Conservation (phyloP, 2,797 vertebrate species). For the Hafferia zeledoni region DNA sequence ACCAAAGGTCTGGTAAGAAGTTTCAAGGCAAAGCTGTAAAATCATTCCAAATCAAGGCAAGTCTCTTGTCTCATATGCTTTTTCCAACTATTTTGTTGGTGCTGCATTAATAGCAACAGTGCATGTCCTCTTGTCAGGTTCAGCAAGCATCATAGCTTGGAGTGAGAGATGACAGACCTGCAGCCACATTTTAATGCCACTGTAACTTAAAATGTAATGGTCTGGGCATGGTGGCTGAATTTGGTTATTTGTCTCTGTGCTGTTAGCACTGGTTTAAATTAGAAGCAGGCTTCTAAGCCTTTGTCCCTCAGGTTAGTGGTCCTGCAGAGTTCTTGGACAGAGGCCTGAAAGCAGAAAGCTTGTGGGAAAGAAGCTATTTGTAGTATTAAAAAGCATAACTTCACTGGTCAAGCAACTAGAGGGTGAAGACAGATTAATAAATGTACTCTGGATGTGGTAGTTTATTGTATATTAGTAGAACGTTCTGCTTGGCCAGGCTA, state of each 20-base stretch:
- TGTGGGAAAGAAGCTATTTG: constrained; percentile 55
- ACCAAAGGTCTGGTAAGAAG: not conserved
- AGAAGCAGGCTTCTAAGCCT: not conserved
- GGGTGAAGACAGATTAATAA: constrained; percentile 57
- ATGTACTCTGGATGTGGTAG: constrained; percentile 28
- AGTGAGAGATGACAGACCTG: not conserved
- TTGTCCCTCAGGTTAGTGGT: constrained; percentile 16
- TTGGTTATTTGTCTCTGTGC: not conserved
- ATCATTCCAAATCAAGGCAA: not conserved
- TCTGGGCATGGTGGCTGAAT: not conserved
- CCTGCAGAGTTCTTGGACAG: constrained; percentile 37
- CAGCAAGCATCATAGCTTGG: not conserved
- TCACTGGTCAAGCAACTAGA: constrained; percentile 33
- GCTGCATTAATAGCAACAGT: not conserved
- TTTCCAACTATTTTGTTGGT: not conserved
- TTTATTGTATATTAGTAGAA: not conserved
- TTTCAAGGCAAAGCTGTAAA: not conserved
- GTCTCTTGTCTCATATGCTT: not conserved
- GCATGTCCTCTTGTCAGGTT: not conserved
- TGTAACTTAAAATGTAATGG: not conserved
- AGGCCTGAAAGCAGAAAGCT: constrained; percentile 17
- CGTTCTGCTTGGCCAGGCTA: not conserved
- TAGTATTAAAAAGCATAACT: constrained; percentile 20
- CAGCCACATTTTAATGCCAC: not conserved
- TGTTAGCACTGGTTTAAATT: constrained; percentile 31